These are phyloP conservation scores for Agrochola macilenta DNA, from an alignment of 2,888 invertebrate genomes.

Conservation along the genomic window DNA sequence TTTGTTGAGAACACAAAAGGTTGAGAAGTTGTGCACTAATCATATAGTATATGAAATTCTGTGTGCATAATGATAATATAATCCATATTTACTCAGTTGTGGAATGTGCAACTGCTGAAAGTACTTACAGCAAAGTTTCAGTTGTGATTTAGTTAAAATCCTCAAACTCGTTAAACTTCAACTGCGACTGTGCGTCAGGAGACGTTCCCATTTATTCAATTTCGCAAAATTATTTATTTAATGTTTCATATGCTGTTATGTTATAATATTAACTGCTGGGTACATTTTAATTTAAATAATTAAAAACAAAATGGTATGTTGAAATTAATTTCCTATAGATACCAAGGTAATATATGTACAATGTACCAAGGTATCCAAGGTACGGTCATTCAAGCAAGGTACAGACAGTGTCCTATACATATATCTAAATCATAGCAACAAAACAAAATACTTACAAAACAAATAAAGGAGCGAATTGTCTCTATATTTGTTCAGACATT, in stretches of 20 bases:
- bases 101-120: constrained; percentile 55
- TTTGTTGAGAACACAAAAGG: constrained; percentile 3
- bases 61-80: constrained; percentile 31
- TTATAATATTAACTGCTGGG: background rate
- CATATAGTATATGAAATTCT: constrained; percentile 38
- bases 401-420: background rate
- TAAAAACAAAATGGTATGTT: background rate
- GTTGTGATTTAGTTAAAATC: constrained; percentile 66
- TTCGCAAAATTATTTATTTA: constrained; percentile 25
- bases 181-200: constrained; percentile 45
- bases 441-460: background rate
- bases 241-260: background rate
- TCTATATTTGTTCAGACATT: constrained; percentile 36
- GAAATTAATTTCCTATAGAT: background rate
- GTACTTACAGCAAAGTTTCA: constrained; percentile 61
- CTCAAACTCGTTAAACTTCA: constrained; percentile 66
- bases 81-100: constrained; percentile 50
- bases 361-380: too few species aligned
- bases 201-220: constrained; percentile 55
- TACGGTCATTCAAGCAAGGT: too few species aligned
- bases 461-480: background rate
- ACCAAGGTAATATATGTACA: background rate
- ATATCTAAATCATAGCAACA: background rate
- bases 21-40: constrained; percentile 17
- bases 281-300: background rate